Conservation (phyloP, 2,797 vertebrate species). For the Lithobates pipiens region DNA sequence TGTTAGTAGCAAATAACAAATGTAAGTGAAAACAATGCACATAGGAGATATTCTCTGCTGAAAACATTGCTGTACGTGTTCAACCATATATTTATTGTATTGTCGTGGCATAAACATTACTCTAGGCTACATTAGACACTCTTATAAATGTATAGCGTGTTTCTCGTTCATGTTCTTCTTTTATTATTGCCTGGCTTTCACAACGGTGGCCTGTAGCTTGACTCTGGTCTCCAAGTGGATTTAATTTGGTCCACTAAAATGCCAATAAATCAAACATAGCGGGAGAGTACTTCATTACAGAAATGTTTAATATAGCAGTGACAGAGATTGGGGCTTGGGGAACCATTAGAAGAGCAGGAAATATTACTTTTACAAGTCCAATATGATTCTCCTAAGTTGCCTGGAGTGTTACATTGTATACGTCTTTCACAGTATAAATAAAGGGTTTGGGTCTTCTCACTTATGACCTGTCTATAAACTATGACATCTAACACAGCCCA, state of each 20-base stretch:
- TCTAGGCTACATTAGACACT: constrained; percentile 8
- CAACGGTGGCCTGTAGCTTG: constrained; percentile 13
- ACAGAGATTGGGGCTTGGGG: constrained; percentile 8
- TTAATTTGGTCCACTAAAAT: constrained; percentile 42
- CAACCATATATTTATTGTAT: constrained; percentile 20
- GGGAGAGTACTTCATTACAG: constrained; percentile 30
- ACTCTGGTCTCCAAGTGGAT: constrained; percentile 34
- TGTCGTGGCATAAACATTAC: neutral
- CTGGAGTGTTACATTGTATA: neutral
- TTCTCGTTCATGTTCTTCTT: constrained; percentile 27
- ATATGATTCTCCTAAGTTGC: constrained; percentile 9
- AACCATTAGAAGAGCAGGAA: constrained; percentile 26
- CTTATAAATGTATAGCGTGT: constrained; percentile 7
- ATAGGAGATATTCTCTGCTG: neutral
- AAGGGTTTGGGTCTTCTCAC: neutral
- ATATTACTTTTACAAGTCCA: constrained; percentile 19
- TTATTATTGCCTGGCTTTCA: constrained; percentile 15
- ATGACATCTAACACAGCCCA: constrained; percentile 20
- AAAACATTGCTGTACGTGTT: constrained; percentile 8
- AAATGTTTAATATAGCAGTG: constrained; percentile 30
- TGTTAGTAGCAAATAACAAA: neutral
- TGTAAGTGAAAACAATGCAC: constrained; percentile 20
- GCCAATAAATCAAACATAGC: constrained; percentile 41
- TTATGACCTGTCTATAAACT: constrained; percentile 22
- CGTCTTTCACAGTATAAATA: neutral